Percentiles rank a stretch among this genome's conserved stretches.
Conservation (phyloP, 2,113 vertebrate genomes). For the Campylomormyrus tamandua region DNA sequence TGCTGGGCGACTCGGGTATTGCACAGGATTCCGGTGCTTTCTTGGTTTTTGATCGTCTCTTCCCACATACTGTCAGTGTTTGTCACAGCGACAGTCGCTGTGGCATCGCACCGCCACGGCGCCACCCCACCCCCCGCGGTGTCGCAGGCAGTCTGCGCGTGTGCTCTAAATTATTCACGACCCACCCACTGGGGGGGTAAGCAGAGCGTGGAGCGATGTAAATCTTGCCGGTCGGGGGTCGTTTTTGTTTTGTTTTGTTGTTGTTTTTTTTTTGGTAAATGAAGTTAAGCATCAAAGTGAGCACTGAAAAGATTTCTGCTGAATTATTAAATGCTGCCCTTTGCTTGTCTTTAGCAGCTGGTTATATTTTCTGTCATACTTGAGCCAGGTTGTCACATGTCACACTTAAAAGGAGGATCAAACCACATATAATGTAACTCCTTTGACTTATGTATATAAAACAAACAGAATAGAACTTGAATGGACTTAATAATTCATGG, state of each 20-base stretch:
- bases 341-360: background rate
- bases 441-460: background rate
- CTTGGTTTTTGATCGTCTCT: background rate
- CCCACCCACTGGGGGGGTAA: background rate
- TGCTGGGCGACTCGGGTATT: background rate
- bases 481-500: background rate
- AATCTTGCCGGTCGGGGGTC: background rate
- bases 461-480: background rate
- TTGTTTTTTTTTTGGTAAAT: background rate
- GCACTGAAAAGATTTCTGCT: background rate
- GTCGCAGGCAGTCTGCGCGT: background rate
- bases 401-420: background rate
- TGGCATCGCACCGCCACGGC: background rate
- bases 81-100: background rate
- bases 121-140: background rate
- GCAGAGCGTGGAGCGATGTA: background rate
- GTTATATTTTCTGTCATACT: background rate
- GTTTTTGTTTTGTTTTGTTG: background rate
- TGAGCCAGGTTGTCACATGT: background rate
- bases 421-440: background rate
- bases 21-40: background rate
- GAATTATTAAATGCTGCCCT: slow-evolving; percentile 1
- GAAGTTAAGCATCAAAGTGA: slow-evolving; percentile 6
- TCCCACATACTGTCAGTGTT: background rate
- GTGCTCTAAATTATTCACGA: background rate